A percentile compares a stretch with the other conserved stretches of the same genome.
Conservation (phyloP, 2,113 vertebrate genomes). For the Turdus rufiventris region DNA sequence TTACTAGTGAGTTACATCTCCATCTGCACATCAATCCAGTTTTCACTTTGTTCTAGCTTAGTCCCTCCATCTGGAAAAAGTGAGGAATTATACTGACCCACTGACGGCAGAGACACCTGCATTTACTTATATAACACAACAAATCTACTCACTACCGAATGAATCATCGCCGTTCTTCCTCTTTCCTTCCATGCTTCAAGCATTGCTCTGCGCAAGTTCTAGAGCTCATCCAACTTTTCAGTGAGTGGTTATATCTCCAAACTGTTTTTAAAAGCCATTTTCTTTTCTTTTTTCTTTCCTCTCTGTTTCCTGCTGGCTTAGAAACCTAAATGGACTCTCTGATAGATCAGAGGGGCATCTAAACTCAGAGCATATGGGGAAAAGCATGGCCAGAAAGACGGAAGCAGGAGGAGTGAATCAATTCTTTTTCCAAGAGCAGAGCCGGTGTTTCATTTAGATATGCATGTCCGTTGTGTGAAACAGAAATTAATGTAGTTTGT, state of each 20-base stretch:
- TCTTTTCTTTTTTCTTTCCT: fast-evolving
- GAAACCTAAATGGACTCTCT: neutral
- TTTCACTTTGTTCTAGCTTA: neutral
- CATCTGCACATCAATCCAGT: no score
- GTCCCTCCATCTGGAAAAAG: neutral
- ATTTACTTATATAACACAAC: neutral
- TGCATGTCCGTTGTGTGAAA: neutral
- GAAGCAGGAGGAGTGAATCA: neutral
- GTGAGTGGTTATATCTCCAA: neutral
- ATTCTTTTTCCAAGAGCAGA: neutral
- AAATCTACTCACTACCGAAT: neutral
- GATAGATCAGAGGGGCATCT: neutral
- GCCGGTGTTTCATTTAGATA: neutral
- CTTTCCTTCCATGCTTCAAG: neutral
- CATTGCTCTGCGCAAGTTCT: neutral
- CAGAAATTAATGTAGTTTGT: neutral
- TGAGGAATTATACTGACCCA: neutral
- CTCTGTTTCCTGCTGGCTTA: neutral
- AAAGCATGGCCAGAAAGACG: neutral
- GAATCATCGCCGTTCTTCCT: neutral
- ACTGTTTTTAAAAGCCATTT: neutral
- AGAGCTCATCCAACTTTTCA: neutral
- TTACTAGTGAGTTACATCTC: neutral
- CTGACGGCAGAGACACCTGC: neutral
- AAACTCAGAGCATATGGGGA: neutral